phyloP scores from a whole-genome alignment of 2,888 invertebrate genomes.

The Congeria kusceri region DNA sequence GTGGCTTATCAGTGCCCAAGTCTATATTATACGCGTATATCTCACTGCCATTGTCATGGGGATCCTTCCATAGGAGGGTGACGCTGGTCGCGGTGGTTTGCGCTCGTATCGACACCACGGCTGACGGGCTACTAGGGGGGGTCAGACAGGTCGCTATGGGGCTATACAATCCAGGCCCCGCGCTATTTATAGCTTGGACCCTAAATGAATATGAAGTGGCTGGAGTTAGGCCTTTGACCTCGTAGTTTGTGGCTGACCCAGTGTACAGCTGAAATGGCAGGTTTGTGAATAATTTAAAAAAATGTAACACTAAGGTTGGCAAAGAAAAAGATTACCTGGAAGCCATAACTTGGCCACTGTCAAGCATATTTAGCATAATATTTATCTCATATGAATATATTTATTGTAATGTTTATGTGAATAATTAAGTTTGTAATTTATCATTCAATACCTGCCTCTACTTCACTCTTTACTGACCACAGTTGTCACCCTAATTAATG shows the following conservation, averaged over 20 bases:
- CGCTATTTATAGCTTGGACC: slow-evolving; percentile 92
- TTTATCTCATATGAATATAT: no score
- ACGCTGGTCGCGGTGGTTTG: slow-evolving; percentile 89
- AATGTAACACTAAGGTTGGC: no score
- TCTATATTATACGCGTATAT: slow-evolving; percentile 92
- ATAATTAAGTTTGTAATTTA: no score
- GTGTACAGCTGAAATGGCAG: slow-evolving; percentile 78
- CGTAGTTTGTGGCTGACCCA: slow-evolving; percentile 86
- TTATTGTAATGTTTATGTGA: no score
- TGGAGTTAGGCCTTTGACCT: slow-evolving; percentile 91
- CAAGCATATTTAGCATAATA: no score
- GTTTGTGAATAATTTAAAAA: not conserved
- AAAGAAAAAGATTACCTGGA: no score
- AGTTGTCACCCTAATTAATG: no score
- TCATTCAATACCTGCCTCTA: no score
- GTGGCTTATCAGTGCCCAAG: slow-evolving; percentile 85
- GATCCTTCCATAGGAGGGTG: slow-evolving; percentile 90
- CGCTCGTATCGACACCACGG: slow-evolving; percentile 86
- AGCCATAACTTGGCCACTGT: no score
- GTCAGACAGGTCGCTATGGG: slow-evolving; percentile 89
- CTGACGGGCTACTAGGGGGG: slow-evolving; percentile 92
- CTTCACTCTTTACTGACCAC: no score
- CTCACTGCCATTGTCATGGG: slow-evolving; percentile 91
- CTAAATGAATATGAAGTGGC: slow-evolving; percentile 93
- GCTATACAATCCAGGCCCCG: slow-evolving; percentile 92